A percentile compares a stretch with the other conserved stretches of the same genome.
Conservation (phyloP, 2,113 vertebrate species). For the Austrofundulus limnaeus region DNA sequence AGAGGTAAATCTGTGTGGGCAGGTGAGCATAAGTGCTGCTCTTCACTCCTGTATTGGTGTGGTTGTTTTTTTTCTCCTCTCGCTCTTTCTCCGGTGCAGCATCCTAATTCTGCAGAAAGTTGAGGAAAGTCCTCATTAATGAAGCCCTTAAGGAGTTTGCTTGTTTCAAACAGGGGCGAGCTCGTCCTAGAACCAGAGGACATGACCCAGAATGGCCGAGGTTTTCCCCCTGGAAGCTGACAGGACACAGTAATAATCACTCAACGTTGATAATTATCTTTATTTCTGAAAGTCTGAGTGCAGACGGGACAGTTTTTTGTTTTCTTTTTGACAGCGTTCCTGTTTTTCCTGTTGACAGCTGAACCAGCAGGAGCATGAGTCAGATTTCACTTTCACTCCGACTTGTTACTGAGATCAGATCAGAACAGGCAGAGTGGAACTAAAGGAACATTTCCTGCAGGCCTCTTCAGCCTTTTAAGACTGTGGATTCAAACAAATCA, state of each 20-base stretch:
- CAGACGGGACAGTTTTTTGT: no score
- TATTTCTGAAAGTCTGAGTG: neutral
- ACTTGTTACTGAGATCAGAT: no score
- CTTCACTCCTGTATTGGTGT: constrained; percentile 17
- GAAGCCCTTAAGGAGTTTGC: constrained; percentile 36
- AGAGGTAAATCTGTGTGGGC: constrained; percentile 37
- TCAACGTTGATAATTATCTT: neutral
- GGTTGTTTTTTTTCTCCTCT: constrained; percentile 29
- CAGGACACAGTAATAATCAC: neutral
- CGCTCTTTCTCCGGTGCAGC: no score
- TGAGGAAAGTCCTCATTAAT: constrained; percentile 53
- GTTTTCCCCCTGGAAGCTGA: constrained; percentile 14
- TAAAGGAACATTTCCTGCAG: no score
- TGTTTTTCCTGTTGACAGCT: no score
- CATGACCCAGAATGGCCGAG: constrained; percentile 8
- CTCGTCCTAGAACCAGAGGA: constrained; percentile 45
- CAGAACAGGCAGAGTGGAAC: no score
- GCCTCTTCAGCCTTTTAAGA: no score
- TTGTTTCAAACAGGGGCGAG: constrained; percentile 42
- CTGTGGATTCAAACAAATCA: no score
- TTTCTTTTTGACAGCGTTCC: no score
- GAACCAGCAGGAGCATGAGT: no score
- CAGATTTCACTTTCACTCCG: no score
- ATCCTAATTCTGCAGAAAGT: constrained; percentile 43
- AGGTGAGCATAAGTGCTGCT: constrained; percentile 33